Base-by-base conservation (phyloP, 2,888 invertebrate species). In the Pachymerium ferrugineum region DNA sequence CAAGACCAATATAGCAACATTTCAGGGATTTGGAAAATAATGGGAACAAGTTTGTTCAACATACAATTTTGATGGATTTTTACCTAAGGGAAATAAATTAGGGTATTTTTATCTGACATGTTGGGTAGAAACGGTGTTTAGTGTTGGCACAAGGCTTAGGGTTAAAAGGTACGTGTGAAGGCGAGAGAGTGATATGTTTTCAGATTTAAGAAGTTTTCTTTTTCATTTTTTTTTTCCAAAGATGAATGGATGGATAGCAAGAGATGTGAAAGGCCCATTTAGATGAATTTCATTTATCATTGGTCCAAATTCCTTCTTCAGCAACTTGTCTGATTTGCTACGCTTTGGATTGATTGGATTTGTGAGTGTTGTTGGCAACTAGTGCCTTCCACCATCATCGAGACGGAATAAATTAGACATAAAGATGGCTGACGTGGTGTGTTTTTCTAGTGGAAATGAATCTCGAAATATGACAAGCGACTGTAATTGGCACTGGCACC, bases 221-320 rank as follows among this genome's bases (percentile, higher is more conserved):
- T n/a, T n/a, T n/a, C n/a, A n/a, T n/a, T n/a, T n/a, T n/a, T n/a
- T n/a, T n/a, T n/a, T n/a, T 62, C n/a, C 62, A 22, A 47, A 25
- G 62, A 62, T 62, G 62, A 62, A 62, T 62, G 62, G 62, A 62
- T 25, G 62, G 62, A 62, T 62, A 62, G 62, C 25, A 62, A 62
- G 62, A 62, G 62, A 62, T 62, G 62, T 25, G 25, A 47, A 62
- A 22, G 28, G 28, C 25, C 28, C 25, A 62, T 62, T 62, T 62
- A 62, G 62, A 62, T 62, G 62, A 62, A 62, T 62, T 62, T 62
- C 62, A 62, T 62, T 62, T 62, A 62, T 62, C 62, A 62, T 62
- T 62, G 62, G 25, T 28, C 38, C 62, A 10, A 25, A 28, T 62
- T 62, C 62, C 62, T 22, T 62, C 62, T 25, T 62, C 28, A 62